Conservation (phyloP, 1,140 invertebrate species). For the Lepidurus packardi region DNA sequence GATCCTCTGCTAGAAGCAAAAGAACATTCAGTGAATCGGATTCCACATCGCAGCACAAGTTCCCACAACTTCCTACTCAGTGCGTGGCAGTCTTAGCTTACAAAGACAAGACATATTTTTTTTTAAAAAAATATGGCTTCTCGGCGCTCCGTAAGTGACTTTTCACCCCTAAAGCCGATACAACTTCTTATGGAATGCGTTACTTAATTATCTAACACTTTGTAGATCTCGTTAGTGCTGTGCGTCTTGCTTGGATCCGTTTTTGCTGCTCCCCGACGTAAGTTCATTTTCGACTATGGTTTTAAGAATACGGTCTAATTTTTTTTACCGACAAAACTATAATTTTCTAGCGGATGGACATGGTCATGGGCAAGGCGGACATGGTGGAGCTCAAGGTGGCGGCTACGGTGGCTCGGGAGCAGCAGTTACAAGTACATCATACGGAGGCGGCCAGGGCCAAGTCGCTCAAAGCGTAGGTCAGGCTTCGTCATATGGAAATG, state of each 20-base stretch:
- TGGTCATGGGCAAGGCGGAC: neutral
- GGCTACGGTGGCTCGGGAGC: neutral
- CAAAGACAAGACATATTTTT: no score
- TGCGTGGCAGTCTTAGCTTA: neutral
- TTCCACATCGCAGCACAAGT: neutral
- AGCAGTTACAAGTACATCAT: neutral
- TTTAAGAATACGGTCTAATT: neutral
- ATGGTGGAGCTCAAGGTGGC: neutral
- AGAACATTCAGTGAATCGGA: neutral
- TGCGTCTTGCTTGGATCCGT: neutral
- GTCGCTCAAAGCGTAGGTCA: neutral
- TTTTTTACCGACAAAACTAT: neutral
- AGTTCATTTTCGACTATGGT: neutral
- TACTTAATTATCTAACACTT: neutral
- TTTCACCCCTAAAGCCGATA: neutral
- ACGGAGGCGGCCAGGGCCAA: neutral
- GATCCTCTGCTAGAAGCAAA: slow-evolving; percentile 6
- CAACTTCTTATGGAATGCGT: neutral
- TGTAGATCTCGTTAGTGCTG: neutral
- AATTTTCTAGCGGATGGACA: neutral
- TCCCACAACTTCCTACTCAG: neutral
- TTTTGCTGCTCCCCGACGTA: neutral
- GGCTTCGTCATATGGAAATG: neutral
- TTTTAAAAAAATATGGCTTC: neutral
- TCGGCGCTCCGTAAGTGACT: neutral